These are phyloP conservation scores for Pseudocheirus occidentalis DNA, from an alignment of 2,797 vertebrate species.

Conservation along the genomic window DNA sequence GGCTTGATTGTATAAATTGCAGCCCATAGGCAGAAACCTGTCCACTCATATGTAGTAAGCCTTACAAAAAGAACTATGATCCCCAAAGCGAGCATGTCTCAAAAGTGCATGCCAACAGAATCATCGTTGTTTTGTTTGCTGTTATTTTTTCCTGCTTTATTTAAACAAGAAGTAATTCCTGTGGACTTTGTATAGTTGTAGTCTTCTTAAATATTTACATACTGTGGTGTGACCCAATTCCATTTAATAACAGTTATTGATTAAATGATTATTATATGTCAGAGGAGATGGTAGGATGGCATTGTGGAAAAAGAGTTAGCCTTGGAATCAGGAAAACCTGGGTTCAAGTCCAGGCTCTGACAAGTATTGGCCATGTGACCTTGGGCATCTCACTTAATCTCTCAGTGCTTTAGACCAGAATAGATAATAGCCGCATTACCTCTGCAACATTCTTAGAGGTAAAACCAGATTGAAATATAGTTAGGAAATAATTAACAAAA, in stretches of 20 bases:
- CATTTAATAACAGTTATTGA: background rate
- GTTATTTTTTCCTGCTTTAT: background rate
- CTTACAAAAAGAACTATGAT: constrained; percentile 27
- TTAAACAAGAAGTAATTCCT: background rate
- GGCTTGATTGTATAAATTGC: constrained; percentile 10
- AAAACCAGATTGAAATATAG: background rate
- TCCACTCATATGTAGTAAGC: background rate
- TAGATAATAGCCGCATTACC: background rate
- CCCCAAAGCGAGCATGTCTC: background rate
- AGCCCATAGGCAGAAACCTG: constrained; percentile 45
- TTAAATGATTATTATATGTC: background rate
- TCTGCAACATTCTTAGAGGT: background rate
- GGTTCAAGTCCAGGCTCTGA: background rate
- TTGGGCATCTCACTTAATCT: background rate
- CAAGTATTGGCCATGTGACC: background rate
- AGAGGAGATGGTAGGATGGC: background rate
- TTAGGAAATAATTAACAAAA: background rate
- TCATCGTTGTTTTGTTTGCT: constrained; percentile 32
- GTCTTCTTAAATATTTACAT: background rate
- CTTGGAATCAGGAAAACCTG: background rate
- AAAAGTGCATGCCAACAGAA: constrained; percentile 10
- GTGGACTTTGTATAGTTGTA: background rate
- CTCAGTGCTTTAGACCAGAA: background rate
- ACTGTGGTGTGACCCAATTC: background rate
- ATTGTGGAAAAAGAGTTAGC: background rate